Evolutionary conservation across 2,113 vertebrate species (phyloP), one percentile per base, ranked within the genome.

Genomic region (Tupaia tana): DNA sequence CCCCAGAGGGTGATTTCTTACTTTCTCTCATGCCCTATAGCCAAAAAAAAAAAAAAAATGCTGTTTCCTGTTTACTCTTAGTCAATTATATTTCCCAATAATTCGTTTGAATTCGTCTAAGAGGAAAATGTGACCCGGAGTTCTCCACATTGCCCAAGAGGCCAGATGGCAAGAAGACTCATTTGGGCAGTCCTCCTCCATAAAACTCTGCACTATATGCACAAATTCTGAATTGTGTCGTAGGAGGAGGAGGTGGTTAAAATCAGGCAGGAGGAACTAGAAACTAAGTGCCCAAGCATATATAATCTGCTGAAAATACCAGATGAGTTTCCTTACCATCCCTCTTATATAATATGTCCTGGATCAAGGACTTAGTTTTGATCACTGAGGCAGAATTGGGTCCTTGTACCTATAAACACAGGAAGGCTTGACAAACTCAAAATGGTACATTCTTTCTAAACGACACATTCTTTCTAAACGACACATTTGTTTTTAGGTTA

Each of bases 401-500:
- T 83, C 25, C 59, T 82, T 87, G 59, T 80, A 14, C 16, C 78
- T 31, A 80, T 11, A 75, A 67, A 82, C 29, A 73, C 77, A 85
- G 87, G 58, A 91, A 89, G 91, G 19, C 43, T 93, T 82, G 18
- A 83, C 16, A 80, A 59, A 70, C 29, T 83, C 43, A 90, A 25
- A 90, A 25, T 29, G 25, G 6, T 56, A 67, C 11, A 6, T 89
- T 93, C 43, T 93, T 91, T 78, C 25, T 34, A 70, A 83, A 93
- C 56, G 66, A 14, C 61, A 79, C 87, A 69, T 79, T 64, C 43
- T 93, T 91, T 78, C 25, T 34, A 70, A 83, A 93, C 56, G 66
- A 14, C 61, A 79, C 87, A 69, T 79, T 64, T 34, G 12, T 73
- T 91, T 94, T 95, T 22, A 70, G n/a, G 58, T 86, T 69, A 91